These are phyloP conservation scores for Nilaparvata lugens DNA, from an alignment of 1,140 invertebrate species.

Conservation along the genomic window DNA sequence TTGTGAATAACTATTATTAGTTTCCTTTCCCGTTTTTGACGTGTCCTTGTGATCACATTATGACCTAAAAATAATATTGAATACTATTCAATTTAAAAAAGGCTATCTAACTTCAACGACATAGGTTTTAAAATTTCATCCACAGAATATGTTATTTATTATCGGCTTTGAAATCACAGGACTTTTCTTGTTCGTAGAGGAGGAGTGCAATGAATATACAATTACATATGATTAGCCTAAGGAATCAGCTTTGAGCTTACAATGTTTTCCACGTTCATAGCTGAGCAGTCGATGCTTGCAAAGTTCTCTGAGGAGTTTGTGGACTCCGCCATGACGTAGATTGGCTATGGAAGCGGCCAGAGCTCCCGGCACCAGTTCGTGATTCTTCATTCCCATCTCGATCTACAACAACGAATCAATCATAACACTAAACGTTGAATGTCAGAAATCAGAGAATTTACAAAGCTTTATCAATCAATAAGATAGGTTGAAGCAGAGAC, in stretches of 20 bases:
- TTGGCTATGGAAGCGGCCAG: constrained; percentile 91
- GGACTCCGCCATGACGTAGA: constrained; percentile 84
- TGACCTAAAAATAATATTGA: no score
- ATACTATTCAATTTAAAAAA: no score
- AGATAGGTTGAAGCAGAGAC: constrained; percentile 1
- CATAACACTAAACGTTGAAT: background rate
- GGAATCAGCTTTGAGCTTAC: constrained; percentile 68
- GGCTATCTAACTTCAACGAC: no score
- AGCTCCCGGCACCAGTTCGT: constrained; percentile 86
- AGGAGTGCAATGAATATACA: constrained; percentile 85
- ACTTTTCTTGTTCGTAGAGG: constrained; percentile 86
- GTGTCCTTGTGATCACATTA: no score
- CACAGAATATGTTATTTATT: no score
- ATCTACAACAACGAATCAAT: constrained; percentile 49
- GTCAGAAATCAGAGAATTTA: background rate
- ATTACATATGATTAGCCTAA: constrained; percentile 85
- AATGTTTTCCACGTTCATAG: constrained; percentile 90
- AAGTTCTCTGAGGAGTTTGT: constrained; percentile 83
- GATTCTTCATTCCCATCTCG: constrained; percentile 99
- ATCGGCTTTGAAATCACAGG: constrained; percentile 66
- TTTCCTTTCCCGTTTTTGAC: no score
- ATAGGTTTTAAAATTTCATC: no score
- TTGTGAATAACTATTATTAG: no score
- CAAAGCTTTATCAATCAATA: background rate
- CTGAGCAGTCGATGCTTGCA: constrained; percentile 80